Evolutionary conservation across 2,113 vertebrate species (phyloP).

Genomic region (Sinocyclocheilus rhinocerous): DNA sequence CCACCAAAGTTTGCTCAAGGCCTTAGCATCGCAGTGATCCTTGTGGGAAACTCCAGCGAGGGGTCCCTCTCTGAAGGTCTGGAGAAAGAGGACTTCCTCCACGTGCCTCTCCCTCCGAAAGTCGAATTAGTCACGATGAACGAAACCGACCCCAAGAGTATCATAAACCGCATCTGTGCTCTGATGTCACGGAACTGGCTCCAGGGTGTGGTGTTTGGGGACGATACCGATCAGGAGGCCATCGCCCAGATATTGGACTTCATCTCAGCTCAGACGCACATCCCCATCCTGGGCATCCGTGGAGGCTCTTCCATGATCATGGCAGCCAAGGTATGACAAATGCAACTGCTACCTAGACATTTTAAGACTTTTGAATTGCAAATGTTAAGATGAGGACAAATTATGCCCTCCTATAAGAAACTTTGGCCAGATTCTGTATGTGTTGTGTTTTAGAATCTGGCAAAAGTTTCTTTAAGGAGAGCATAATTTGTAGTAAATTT

Average conservation of each 20-base stretch:
- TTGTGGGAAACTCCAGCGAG: conserved; percentile 98
- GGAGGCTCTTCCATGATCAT: conserved; percentile 99
- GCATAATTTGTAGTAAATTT: too few species aligned
- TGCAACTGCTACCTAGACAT: background rate
- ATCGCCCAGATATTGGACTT: conserved; percentile 99
- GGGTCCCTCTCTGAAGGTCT: conserved; percentile 82
- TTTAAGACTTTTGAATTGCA: background rate
- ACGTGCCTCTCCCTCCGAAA: conserved; percentile 92
- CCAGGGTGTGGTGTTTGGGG: conserved; percentile 96
- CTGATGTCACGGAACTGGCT: conserved; percentile 95
- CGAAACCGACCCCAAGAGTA: conserved; percentile 97
- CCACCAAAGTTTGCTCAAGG: conserved; percentile 55
- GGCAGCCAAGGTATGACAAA: conserved; percentile 89
- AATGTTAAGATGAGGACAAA: background rate
- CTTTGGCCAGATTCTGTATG: background rate
- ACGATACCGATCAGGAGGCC: conserved; percentile 98
- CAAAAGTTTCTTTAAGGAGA: too few species aligned
- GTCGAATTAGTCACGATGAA: conserved; percentile 98
- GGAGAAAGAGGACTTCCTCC: conserved; percentile 98
- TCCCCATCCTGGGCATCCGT: conserved; percentile 96
- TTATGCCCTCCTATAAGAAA: background rate
- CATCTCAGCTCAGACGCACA: conserved; percentile 94
- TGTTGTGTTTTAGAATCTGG: too few species aligned
- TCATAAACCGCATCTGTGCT: conserved; percentile 94
- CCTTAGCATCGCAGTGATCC: conserved; percentile 94